Percentiles rank a stretch among this genome's conserved stretches.
Conservation (phyloP, 2,113 vertebrate genomes). For the Thryonomys swinderianus region DNA sequence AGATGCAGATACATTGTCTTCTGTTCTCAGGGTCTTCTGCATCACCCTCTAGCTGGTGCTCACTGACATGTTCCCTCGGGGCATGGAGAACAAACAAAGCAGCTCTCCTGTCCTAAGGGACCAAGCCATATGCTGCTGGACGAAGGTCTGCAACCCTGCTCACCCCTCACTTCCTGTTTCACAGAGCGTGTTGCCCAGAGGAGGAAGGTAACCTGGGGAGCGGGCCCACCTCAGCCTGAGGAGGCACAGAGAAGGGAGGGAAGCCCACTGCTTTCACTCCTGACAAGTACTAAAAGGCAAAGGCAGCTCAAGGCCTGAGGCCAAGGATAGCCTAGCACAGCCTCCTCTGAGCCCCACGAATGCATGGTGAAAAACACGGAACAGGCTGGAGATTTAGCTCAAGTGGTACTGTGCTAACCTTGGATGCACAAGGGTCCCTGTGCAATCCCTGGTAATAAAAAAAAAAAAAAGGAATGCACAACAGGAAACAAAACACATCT, state of each 20-base stretch:
- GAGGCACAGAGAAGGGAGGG: no score
- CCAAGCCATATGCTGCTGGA: no score
- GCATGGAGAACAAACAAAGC: not conserved
- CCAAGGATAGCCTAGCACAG: no score
- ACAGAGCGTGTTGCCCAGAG: not conserved
- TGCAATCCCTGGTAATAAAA: no score
- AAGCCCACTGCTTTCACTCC: not conserved
- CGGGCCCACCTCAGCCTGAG: not conserved
- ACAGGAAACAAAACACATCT: not conserved
- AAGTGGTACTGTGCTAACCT: no score
- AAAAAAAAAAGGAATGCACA: no score
- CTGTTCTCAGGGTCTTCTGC: no score
- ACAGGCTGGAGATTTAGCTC: no score
- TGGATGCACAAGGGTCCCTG: no score
- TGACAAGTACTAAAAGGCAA: not conserved
- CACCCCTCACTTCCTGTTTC: not conserved
- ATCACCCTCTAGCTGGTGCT: not conserved
- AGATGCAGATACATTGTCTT: fast-evolving
- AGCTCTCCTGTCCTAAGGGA: not conserved
- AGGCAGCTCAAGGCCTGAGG: no score
- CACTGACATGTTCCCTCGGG: not conserved
- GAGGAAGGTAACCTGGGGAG: not conserved
- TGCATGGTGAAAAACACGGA: not conserved
- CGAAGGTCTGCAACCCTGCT: no score
- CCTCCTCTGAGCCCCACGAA: fast-evolving